Percentiles rank a stretch among this genome's conserved stretches.
Conservation (phyloP, 2,113 vertebrate genomes). For the Otis tarda region DNA sequence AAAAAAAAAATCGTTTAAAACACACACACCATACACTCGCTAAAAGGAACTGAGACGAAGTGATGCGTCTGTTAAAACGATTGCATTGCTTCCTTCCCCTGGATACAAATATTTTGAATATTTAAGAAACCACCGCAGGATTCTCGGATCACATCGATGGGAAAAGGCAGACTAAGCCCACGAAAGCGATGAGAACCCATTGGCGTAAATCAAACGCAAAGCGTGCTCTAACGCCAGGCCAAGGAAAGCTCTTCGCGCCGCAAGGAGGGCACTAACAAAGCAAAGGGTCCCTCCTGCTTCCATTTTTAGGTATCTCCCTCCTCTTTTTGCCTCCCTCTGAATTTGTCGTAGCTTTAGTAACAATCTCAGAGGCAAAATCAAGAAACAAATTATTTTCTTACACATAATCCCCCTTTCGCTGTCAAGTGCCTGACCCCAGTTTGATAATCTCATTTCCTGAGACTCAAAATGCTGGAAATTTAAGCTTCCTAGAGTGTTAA, state of each 20-base stretch:
- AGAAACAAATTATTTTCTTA: slow-evolving; percentile 68
- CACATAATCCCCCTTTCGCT: slow-evolving; percentile 67
- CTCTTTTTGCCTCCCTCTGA: background rate
- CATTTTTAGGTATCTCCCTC: background rate
- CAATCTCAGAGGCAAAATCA: slow-evolving; percentile 70
- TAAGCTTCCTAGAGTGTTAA: slow-evolving; percentile 83
- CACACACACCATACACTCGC: too few species aligned
- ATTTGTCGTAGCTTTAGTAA: slow-evolving; percentile 13
- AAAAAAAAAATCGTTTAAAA: too few species aligned
- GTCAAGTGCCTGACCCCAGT: slow-evolving; percentile 80
- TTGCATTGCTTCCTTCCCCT: background rate
- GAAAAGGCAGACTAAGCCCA: background rate
- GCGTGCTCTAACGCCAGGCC: background rate
- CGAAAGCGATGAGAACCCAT: background rate
- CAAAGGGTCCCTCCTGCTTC: background rate
- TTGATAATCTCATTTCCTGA: slow-evolving; percentile 85
- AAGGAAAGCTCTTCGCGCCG: background rate
- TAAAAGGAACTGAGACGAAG: background rate
- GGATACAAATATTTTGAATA: background rate
- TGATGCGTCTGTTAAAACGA: background rate
- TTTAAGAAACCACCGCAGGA: background rate
- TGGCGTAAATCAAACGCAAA: background rate
- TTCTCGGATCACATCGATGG: background rate
- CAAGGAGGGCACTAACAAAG: slow-evolving; percentile 5
- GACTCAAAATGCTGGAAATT: slow-evolving; percentile 81